Percentiles rank a stretch among this genome's conserved stretches.
Evolutionary conservation across 2,113 vertebrate genomes (phyloP).

Genomic region (Epinephelus fuscoguttatus): DNA sequence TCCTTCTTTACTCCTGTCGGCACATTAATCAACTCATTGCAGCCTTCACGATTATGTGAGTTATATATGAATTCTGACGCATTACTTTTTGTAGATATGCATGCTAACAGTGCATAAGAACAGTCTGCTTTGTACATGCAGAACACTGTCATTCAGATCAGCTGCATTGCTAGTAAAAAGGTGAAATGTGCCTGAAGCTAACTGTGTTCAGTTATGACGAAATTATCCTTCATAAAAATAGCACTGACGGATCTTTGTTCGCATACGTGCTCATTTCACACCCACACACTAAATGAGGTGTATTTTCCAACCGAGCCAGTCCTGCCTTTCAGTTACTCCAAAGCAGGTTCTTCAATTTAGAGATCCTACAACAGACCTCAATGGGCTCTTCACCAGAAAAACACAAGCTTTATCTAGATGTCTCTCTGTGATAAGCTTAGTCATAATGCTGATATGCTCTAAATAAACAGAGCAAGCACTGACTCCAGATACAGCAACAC

Average conservation of each 20-base stretch:
- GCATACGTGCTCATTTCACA: not conserved
- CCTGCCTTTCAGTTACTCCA: not conserved
- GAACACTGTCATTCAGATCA: not conserved
- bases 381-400: slow-evolving; percentile 4
- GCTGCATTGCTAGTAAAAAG: not conserved
- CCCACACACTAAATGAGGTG: slow-evolving; percentile 36
- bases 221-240: not conserved
- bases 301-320: slow-evolving; percentile 24
- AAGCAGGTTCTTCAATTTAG: not conserved
- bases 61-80: too few relatives aligned
- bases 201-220: slow-evolving; percentile 6
- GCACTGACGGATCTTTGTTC: slow-evolving; percentile 1
- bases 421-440: not conserved
- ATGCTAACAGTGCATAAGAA: too few relatives aligned
- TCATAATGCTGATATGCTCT: slow-evolving; percentile 17
- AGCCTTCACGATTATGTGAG: too few relatives aligned
- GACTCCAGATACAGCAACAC: not conserved
- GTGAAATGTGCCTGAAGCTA: slow-evolving; percentile 20
- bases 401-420: slow-evolving; percentile 13
- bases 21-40: too few relatives aligned
- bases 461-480: not conserved
- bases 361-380: not conserved
- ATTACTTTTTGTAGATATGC: too few relatives aligned
- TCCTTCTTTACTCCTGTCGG: too few relatives aligned
- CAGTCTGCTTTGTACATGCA: too few relatives aligned